phyloP scores from a whole-genome alignment of 2,113 vertebrate genomes.

The Amphiprion percula region DNA sequence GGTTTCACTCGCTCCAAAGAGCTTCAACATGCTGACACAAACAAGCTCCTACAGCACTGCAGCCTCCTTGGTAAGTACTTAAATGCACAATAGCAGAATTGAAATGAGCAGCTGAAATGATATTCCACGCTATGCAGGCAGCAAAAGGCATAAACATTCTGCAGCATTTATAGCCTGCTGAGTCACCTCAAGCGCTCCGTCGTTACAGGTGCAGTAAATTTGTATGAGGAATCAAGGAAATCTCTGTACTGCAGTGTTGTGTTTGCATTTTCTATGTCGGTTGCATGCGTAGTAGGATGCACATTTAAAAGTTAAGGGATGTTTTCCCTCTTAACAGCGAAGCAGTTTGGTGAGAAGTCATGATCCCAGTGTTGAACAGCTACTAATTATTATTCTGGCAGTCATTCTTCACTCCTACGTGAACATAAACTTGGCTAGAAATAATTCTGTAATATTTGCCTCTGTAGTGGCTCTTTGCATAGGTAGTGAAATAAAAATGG shows the following conservation, averaged over 20 bases:
- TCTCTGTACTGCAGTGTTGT: neutral
- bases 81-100: neutral
- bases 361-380: neutral
- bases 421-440: neutral
- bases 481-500: constrained; percentile 3
- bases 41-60: neutral
- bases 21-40: constrained; percentile 13
- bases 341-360: too few relatives aligned
- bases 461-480: neutral
- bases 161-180: neutral
- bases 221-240: neutral
- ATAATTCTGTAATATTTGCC: neutral
- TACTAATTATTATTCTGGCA: neutral
- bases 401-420: too few relatives aligned
- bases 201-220: constrained; percentile 4
- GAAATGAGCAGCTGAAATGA: neutral
- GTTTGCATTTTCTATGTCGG: too few relatives aligned
- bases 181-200: neutral
- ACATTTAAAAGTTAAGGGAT: neutral
- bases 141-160: neutral
- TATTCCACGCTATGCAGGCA: constrained; percentile 9
- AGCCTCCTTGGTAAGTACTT: constrained; percentile 47
- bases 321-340: too few relatives aligned
- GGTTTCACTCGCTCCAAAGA: constrained; percentile 30
- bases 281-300: too few relatives aligned